phyloP scores from a whole-genome alignment of 2,113 vertebrate genomes.

The Microcebus griseorufus region DNA sequence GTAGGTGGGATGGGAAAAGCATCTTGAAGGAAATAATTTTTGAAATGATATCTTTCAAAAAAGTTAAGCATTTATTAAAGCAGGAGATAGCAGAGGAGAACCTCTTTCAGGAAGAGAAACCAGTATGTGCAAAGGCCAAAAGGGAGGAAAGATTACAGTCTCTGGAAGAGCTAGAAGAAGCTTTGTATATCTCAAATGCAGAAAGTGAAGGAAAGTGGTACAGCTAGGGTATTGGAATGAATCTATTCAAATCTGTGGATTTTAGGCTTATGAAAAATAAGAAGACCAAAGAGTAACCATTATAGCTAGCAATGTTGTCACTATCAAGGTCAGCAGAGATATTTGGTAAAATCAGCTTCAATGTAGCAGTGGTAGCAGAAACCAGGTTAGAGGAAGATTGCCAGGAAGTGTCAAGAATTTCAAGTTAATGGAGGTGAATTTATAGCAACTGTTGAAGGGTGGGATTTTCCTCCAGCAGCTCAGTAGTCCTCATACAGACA shows the following conservation, averaged over 20 bases:
- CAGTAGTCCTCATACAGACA: neutral
- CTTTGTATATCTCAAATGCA: neutral
- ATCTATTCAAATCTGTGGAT: neutral
- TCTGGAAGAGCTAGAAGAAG: neutral
- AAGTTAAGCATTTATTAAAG: neutral
- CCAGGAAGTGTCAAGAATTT: neutral
- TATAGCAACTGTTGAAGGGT: neutral
- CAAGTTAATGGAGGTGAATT: neutral
- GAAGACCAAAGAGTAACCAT: neutral
- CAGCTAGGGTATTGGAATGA: no score
- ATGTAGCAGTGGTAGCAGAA: neutral
- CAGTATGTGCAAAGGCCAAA: neutral
- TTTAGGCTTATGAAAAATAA: neutral
- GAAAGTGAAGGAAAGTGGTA: no score
- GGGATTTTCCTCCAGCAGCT: neutral
- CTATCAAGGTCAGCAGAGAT: neutral
- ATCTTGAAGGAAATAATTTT: neutral
- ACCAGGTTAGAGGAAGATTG: neutral
- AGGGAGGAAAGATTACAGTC: neutral
- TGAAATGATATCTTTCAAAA: neutral
- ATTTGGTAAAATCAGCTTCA: neutral
- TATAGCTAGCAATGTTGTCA: neutral
- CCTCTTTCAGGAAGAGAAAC: neutral
- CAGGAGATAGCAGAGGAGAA: neutral
- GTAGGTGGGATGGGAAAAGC: neutral